Conservation (phyloP, 2,888 invertebrate species). For the Drosophila nr. medialis region DNA sequence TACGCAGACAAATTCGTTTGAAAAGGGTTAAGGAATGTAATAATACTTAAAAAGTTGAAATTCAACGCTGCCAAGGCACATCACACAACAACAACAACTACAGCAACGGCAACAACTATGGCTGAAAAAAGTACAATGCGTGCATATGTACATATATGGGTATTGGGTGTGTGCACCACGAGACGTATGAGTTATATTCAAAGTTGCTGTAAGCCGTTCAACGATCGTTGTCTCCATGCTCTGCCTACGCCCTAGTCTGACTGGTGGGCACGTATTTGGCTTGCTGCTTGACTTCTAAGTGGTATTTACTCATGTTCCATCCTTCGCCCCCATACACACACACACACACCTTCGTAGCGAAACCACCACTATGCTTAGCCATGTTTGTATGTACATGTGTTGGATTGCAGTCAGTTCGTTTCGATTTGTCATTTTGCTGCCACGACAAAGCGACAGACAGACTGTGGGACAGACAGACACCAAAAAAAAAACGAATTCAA, state of each 20-base stretch:
- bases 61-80: slow-evolving; percentile 60
- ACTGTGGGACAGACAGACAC: slow-evolving; percentile 5
- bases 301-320: slow-evolving; percentile 74
- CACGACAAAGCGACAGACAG: slow-evolving; percentile 47
- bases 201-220: slow-evolving; percentile 67
- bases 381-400: slow-evolving; percentile 26
- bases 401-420: slow-evolving; percentile 66
- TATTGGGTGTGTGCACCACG: slow-evolving; percentile 41
- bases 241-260: slow-evolving; percentile 33
- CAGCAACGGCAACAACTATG: slow-evolving; percentile 21
- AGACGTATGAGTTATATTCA: slow-evolving; percentile 75
- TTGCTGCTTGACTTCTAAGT: slow-evolving; percentile 77
- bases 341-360: background rate
- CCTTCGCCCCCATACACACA: background rate
- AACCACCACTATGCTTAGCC: slow-evolving; percentile 6
- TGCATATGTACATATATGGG: slow-evolving; percentile 15
- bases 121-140: slow-evolving; percentile 48
- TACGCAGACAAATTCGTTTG: slow-evolving; percentile 78
- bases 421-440: slow-evolving; percentile 80
- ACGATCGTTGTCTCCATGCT: slow-evolving; percentile 24
- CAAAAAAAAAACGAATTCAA: slow-evolving; percentile 44
- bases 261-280: slow-evolving; percentile 56
- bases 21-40: slow-evolving; percentile 80
- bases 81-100: slow-evolving; percentile 30
- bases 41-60: slow-evolving; percentile 79